phyloP scores from a whole-genome alignment of 2,888 invertebrate genomes.

The Macrophya annulata region DNA sequence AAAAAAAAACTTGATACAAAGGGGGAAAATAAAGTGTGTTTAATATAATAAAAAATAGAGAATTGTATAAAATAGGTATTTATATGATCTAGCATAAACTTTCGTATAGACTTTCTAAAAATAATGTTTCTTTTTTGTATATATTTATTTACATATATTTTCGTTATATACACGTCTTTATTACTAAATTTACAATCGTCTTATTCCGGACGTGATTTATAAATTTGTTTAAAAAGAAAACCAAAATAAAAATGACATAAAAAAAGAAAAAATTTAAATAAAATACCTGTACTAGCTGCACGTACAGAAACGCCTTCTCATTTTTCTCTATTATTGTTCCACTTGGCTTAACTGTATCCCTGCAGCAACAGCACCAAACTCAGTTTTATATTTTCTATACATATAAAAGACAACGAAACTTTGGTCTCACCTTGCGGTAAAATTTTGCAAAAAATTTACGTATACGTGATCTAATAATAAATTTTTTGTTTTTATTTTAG shows the following conservation, averaged over 20 bases:
- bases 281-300: not conserved
- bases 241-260: not conserved
- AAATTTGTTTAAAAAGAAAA: not conserved
- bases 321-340: slow-evolving; percentile 10
- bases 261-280: not conserved
- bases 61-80: not conserved
- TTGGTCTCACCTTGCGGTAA: not conserved
- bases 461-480: not conserved
- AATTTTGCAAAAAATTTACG: not conserved
- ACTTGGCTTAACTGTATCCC: not conserved
- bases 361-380: not conserved
- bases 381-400: too few relatives aligned
- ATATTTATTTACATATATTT: too few relatives aligned
- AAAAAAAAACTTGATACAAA: not conserved
- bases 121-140: not conserved
- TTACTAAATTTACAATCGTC: not conserved
- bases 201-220: not conserved
- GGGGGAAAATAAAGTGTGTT: not conserved
- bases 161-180: not conserved
- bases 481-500: not conserved
- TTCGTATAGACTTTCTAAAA: not conserved
- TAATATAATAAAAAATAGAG: not conserved
- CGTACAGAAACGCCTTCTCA: slow-evolving; percentile 10
- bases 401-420: not conserved
- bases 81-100: not conserved